These are phyloP conservation scores for Trachurus trachurus DNA, from an alignment of 2,797 vertebrate species.

Conservation along the genomic window DNA sequence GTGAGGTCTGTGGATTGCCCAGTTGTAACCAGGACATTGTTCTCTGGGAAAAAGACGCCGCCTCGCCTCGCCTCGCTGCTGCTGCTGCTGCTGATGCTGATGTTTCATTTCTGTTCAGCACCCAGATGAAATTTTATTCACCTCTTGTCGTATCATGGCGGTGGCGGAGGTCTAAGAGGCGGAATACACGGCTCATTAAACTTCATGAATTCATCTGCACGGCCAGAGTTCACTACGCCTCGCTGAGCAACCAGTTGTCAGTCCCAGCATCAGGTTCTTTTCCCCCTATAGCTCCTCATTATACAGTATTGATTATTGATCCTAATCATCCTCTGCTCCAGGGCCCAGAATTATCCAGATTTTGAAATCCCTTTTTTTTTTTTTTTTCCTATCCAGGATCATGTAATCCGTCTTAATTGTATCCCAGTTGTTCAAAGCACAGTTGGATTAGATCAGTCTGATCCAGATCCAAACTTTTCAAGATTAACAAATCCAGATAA, in stretches of 20 bases:
- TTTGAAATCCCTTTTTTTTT: too few species aligned
- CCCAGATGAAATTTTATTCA: conserved; percentile 3
- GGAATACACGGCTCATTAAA: neutral
- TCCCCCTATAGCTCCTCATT: too few species aligned
- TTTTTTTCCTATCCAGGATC: too few species aligned
- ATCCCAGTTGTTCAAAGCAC: too few species aligned
- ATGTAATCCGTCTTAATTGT: neutral
- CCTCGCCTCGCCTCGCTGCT: neutral
- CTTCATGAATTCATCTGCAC: neutral
- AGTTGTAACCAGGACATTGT: conserved; percentile 37
- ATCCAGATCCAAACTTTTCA: too few species aligned
- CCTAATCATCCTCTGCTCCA: too few species aligned
- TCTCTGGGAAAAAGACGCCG: conserved; percentile 19
- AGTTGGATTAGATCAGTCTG: too few species aligned
- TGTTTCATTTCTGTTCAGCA: neutral
- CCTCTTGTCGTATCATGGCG: neutral
- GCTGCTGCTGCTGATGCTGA: neutral
- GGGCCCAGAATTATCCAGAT: too few species aligned
- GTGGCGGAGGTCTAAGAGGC: neutral
- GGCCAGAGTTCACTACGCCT: neutral
- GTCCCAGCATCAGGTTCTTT: neutral
- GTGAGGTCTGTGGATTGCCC: conserved; percentile 54
- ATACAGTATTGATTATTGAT: too few species aligned
- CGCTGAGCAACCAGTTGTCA: neutral
- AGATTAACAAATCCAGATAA: too few species aligned